Base-by-base conservation (phyloP, 1,140 invertebrate species). In the Bombus cullumanus region DNA sequence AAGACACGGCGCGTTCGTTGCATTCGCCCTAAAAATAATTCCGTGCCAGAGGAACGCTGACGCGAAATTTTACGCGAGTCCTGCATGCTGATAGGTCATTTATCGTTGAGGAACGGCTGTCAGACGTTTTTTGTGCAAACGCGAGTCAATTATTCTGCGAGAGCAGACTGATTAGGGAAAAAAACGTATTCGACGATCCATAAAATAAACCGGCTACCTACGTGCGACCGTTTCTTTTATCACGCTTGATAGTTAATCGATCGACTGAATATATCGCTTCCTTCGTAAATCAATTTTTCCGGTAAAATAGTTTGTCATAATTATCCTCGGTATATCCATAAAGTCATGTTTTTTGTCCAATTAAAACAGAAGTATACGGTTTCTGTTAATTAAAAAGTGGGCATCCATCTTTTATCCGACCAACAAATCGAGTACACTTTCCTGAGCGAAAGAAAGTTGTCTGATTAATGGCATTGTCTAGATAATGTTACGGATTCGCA, bases 401-500 rank as follows among this genome's bases (percentile, higher is more conserved):
- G 8, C 13, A 47, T 18, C 2, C 28, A 9, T 34, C 34, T 39
- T 37, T 68, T 18, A 5, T 28, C 5, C 10, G 69, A 31, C 5
- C 43, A 39, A 75, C 8, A 18, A 39, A 77, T 18, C 43, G 6
- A 15, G 22, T 31, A 31, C 2, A 0, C 4, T 73, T 53, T n/a
- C n/a, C 28, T 4, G 12, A 2, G 10, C 47, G 66, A 76, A 31
- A 76, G 85, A 86, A 85, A 88, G 57, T 80, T 88, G 81, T 31
- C 72, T 86, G 83, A 90, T 89, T 89, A 90, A 80, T 75, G 68
- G 85, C 86, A 89, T 89, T 90, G 89, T 90, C 78, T 71, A 64
- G 85, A 77, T 87, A 90, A 86, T 86, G 69, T 73, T 75, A 81
- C 57, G 68, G 81, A 88, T 81, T 83, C 76, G 78, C 73, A 69